Evolutionary conservation across 1,140 invertebrate genomes (phyloP), one percentile per base, ranked within the genome.

Genomic region (Saxidomus purpurata): DNA sequence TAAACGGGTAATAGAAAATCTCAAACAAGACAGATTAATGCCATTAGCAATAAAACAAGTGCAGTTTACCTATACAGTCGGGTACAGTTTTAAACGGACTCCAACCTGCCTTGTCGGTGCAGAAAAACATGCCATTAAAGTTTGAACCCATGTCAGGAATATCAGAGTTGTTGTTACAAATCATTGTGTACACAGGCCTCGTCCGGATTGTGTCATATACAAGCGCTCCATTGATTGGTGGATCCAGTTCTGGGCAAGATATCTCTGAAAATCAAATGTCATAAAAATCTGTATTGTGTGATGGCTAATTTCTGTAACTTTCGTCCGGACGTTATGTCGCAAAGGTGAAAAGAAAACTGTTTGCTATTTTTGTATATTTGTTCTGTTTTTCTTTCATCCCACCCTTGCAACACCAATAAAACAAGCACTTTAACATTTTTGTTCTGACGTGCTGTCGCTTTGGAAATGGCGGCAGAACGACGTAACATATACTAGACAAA

Each of bases 151-250:
- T 49, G 0, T 2, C 0, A 1, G 87, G 31, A 11, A 81, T 69
- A 31, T 80, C 77, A n/a, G 25, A 81, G 8, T 67, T 47, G 6
- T 47, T n/a, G 36, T 88, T 88, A 59, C 87, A 88, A 11, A 55
- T 17, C 61, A 88, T 82, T 25, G 31, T 63, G 55, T 38, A 71
- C 13, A 88, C 34, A 8, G 87, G 87, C 22, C 77, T 47, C 25
- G 38, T 40, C 22, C n/a, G 15, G 13, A 88, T 55, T 11, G 77
- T 81, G 63, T 88, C 77, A 31, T 55, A 38, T 0, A 55, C 61
- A 11, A 88, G 31, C 0, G 87, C 87, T 71, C 87, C 87, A 25
- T 88, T 88, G 15, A 52, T 36, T 43, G 87, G 87, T 3, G 77
- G 38, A 71, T 67, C 34, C 28, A 88, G 31, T 19, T 59, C 55